These are phyloP conservation scores for Ophiothrix spiculata DNA, from an alignment of 35 echinoderm and acorn worm genomes.

Conservation along the genomic window DNA sequence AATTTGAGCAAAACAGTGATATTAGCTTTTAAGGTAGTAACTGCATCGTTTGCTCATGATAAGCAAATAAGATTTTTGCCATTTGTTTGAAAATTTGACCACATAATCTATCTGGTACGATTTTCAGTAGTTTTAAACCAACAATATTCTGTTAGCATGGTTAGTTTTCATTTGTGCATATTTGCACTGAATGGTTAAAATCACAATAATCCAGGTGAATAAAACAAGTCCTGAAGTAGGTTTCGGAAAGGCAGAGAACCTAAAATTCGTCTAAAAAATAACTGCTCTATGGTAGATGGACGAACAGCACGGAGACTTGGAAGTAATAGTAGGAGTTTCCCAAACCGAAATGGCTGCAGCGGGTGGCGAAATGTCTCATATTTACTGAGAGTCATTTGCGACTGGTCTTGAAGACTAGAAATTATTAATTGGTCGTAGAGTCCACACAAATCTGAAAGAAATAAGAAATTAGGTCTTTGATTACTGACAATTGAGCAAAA, in stretches of 20 bases:
- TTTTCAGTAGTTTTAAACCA: too few relatives aligned
- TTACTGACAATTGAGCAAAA: too few relatives aligned
- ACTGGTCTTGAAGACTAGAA: slow-evolving; percentile 81
- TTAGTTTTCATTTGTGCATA: too few relatives aligned
- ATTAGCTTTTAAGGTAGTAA: too few relatives aligned
- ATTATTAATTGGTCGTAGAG: slow-evolving; percentile 59
- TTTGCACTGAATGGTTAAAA: too few relatives aligned
- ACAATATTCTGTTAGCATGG: too few relatives aligned
- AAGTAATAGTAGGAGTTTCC: slow-evolving; percentile 79
- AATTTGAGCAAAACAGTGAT: too few relatives aligned
- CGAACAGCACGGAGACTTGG: slow-evolving; percentile 75
- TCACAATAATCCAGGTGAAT: background rate
- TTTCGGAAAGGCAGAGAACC: slow-evolving; percentile 76
- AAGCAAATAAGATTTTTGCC: too few relatives aligned
- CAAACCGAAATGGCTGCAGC: slow-evolving; percentile 83
- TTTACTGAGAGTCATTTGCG: slow-evolving; percentile 89
- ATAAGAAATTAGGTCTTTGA: too few relatives aligned
- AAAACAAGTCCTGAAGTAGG: slow-evolving; percentile 71
- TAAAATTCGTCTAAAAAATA: slow-evolving; percentile 88
- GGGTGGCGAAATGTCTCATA: slow-evolving; percentile 82
- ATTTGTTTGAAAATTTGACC: too few relatives aligned
- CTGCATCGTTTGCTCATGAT: too few relatives aligned
- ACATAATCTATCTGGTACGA: too few relatives aligned
- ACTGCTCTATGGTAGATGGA: slow-evolving; percentile 73
- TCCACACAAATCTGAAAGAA: slow-evolving; percentile 72